Conservation (phyloP, 2,113 vertebrate species). For the Ammodytes marinus region DNA sequence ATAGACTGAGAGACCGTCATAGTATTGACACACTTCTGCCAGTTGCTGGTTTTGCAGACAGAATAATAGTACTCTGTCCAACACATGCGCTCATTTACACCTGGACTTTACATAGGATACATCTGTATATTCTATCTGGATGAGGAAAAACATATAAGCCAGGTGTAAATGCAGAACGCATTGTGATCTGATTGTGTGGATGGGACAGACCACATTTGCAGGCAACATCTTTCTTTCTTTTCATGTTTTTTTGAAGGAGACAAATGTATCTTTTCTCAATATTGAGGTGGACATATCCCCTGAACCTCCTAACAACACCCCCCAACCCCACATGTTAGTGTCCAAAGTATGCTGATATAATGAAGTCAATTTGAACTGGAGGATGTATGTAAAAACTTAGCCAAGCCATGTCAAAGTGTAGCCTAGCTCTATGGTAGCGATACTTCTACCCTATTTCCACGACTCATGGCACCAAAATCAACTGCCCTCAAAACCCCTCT, state of each 20-base stretch:
- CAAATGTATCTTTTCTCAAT: too few species aligned
- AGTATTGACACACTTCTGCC: background rate
- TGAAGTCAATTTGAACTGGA: background rate
- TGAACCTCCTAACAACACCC: too few species aligned
- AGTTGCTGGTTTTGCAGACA: background rate
- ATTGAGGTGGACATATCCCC: too few species aligned
- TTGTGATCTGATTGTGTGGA: too few species aligned
- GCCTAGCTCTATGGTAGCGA: background rate
- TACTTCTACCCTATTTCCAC: background rate
- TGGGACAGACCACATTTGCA: too few species aligned
- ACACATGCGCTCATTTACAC: background rate
- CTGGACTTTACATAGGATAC: background rate
- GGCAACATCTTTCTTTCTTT: too few species aligned
- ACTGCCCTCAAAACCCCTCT: constrained; percentile 20
- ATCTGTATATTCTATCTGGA: background rate
- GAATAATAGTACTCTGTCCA: too few species aligned
- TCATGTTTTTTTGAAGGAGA: too few species aligned
- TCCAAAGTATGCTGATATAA: background rate
- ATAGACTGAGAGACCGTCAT: background rate
- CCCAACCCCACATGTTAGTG: background rate
- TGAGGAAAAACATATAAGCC: background rate
- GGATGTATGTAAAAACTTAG: background rate
- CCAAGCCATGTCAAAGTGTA: background rate
- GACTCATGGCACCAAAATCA: constrained; percentile 1
- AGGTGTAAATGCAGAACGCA: too few species aligned